A percentile compares a stretch with the other conserved stretches of the same genome.
These are phyloP conservation scores for Phaethornis superciliosus DNA, from an alignment of 2,113 vertebrate species.

Conservation along the genomic window DNA sequence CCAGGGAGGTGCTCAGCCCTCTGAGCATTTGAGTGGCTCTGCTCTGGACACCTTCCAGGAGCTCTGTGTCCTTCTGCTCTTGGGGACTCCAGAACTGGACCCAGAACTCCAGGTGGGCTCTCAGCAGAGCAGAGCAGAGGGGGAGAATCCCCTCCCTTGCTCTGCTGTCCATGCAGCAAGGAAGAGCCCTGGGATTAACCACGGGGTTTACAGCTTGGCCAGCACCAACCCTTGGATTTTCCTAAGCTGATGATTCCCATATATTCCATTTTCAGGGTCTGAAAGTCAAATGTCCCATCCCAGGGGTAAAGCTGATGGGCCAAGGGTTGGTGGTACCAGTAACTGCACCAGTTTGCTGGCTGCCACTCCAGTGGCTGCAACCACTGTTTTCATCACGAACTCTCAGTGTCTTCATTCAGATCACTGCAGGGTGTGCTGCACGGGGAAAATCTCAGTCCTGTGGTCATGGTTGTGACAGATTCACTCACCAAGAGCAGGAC, in stretches of 20 bases:
- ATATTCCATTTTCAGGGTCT: neutral
- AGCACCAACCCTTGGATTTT: neutral
- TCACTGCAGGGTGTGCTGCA: neutral
- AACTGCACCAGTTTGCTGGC: neutral
- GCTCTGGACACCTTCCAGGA: too few species aligned
- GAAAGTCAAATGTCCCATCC: neutral
- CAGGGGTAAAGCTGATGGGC: neutral
- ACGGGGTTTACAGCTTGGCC: neutral
- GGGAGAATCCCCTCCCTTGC: too few species aligned
- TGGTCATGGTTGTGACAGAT: neutral
- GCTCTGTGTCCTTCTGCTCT: too few species aligned
- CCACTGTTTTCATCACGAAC: accelerated
- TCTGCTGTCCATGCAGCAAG: too few species aligned
- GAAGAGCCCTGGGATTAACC: neutral
- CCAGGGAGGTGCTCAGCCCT: too few species aligned
- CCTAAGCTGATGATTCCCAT: neutral
- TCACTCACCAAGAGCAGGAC: neutral
- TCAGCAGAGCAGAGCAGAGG: too few species aligned
- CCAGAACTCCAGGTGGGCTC: too few species aligned
- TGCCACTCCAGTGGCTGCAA: too few species aligned
- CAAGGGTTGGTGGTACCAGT: neutral
- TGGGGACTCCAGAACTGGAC: too few species aligned
- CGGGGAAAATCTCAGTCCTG: neutral
- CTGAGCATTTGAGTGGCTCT: too few species aligned
- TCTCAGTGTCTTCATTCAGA: neutral